These are phyloP conservation scores for Cryptocephalus primarius DNA, from an alignment of 2,888 invertebrate genomes.

Conservation along the genomic window DNA sequence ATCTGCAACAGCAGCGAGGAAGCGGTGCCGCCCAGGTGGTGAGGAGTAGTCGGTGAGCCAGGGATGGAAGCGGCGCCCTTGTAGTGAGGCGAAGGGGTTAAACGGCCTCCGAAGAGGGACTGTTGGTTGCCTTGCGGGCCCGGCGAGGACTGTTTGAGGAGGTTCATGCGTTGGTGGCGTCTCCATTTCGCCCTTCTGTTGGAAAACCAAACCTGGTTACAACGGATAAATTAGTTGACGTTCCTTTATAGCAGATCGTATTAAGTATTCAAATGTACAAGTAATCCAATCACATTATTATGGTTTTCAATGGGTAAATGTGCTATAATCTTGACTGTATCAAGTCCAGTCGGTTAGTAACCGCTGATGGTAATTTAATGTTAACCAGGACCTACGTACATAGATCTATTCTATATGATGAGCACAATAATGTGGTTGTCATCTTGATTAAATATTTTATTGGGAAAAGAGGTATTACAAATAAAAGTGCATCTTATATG, in stretches of 20 bases:
- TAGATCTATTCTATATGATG: no score
- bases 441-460: no score
- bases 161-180: slow-evolving; percentile 91
- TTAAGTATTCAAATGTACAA: background rate
- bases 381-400: no score
- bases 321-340: no score
- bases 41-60: slow-evolving; percentile 48
- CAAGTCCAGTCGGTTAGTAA: no score
- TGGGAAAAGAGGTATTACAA: no score
- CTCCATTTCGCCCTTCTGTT: slow-evolving; percentile 98
- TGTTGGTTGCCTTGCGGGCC: slow-evolving; percentile 26
- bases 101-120: slow-evolving; percentile 34
- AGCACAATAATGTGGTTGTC: no score
- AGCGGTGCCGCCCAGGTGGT: slow-evolving; percentile 33
- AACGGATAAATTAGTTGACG: slow-evolving; percentile 11
- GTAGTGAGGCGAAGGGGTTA: slow-evolving; percentile 47
- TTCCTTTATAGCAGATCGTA: background rate
- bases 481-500: no score
- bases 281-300: background rate
- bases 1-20: slow-evolving; percentile 43
- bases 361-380: no score
- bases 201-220: slow-evolving; percentile 96
- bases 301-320: no score
- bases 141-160: slow-evolving; percentile 64
- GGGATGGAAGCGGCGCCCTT: slow-evolving; percentile 52